Evolutionary conservation across 2,888 invertebrate genomes (phyloP), one percentile per base, ranked within the genome.

Genomic region (Eilema caniola): DNA sequence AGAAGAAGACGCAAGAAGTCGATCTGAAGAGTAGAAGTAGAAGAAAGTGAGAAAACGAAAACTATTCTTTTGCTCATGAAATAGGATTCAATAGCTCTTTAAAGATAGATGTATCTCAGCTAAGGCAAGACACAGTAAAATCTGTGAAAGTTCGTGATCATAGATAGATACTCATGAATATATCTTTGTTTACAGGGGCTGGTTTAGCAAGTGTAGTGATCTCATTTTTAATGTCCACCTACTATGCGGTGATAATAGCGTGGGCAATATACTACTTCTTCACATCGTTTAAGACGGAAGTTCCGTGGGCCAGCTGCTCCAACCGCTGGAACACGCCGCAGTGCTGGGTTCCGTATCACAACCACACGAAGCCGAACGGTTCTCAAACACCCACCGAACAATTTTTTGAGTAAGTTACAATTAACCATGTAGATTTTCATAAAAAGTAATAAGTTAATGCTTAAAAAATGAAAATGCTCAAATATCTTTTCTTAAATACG

Each of bases 181-280:
- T 25, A 14, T 28, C 25, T 28, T 59, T 78, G 77, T 69, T 95
- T 95, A n/a, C 94, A 99, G 99, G 99, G 86, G 98, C 98, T 81
- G 99, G 99, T 72, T 96, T 99, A 83, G 98, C 98, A 74, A 98
- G 98, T 90, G 98, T 99, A 78, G 97, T 99, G 90, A 98, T 99
- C 91, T 99, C 99, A 80, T 98, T 99, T 95, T 95, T 99, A 88
- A 98, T 99, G 97, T 98, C 98, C 81, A 98, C 99, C 67, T 99
- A 99, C 93, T 99, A 99, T 93, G 98, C 98, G 92, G 98, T 99
- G 82, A 98, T 99, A 91, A 98, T 99, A 92, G 98, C 98, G 74
- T 99, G 99, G 96, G 97, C 98, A 68, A 97, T 99, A 85, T 99
- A 98, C 92, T 99, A 99, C 93, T 97, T 99, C 92, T 98, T 98